Base-by-base conservation (phyloP, 1,140 invertebrate genomes). In the Drosophila kanapiae region DNA sequence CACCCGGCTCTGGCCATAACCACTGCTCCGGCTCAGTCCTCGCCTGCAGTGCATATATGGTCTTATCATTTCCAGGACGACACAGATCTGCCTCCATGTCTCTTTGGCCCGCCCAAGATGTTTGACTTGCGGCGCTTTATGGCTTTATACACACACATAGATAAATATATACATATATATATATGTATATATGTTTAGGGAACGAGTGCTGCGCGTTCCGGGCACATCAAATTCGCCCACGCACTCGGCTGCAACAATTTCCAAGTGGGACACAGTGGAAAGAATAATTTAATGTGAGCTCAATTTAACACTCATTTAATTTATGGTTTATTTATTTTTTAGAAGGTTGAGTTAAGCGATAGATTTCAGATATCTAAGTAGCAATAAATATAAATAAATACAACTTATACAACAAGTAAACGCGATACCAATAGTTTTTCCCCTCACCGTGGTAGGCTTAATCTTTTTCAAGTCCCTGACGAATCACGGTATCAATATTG, bases 121-220 rank as follows among this genome's bases (percentile, higher is more conserved):
- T 74, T 74, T 74, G 70, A 71, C 70, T 74, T 74, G 70, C 54
- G 70, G 70, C 70, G 68, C 53, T 74, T 72, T 74, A 74, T 74
- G 70, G 70, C 68, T 71, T 27, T 42, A 51, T 68, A 64, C 31
- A 31, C 6, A 43, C 10, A 62, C 13, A 56, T 7, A 2, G 14
- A 54, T 16, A 54, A 42, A 35, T n/a, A 27, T 18, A 6, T 38
- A 29, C 57, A 61, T 59, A 38, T 23, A 23, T 23, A 23, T 23
- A 23, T 23, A 23, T 23, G 23, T 23, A 23, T 23, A 23, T 23
- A 23, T 23, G 23, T 23, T 23, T 23, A 23, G 23, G 23, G 18
- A 43, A 9, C n/a, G 16, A 61, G 18, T 16, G 31, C 40, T 37
- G 51, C n/a, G 16, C 54, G 18, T 16, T 18, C 40, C 43, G 51